Evolutionary conservation across 1,140 invertebrate genomes (phyloP), one percentile per base, ranked within the genome.

Genomic region (Drosophila ambigua): DNA sequence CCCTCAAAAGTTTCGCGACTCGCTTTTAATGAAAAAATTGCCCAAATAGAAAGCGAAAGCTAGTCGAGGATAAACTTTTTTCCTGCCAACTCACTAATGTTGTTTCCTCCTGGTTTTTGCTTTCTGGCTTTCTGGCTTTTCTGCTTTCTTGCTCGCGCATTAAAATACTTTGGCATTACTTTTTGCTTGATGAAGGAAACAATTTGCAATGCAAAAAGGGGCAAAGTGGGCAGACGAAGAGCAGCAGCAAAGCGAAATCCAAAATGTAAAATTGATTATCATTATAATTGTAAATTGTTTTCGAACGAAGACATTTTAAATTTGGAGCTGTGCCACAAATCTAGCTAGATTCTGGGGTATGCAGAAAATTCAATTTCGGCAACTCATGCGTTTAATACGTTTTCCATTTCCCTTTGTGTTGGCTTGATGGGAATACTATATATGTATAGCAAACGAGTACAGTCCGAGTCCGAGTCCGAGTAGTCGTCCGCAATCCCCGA

Each of bases 231-330:
- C 20, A 20, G 20, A 20, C 20, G 11, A 26, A 46, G 28, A 41
- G 23, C 9, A 35, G 5, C 1, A 20, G 6, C 9, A 35, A 48
- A 50, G 58, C 50, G 48, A 77, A 82, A 74, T 67, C 44, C 68
- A 62, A 79, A 82, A 74, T 67, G 46, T 72, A 62, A 79, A 87
- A 82, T 87, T 88, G 79, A 88, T 87, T 87, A 76, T 75, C 85
- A 88, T 87, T 88, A 82, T 88, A 87, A 88, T 87, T 87, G 82
- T 79, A 82, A 87, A 87, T 87, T 87, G 82, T 69, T 88, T 65
- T 45, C 31, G 53, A 62, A 54, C 61, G 65, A 62, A 65, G 79
- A 77, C 60, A 52, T 53, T 46, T 28, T 11, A 57, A 52, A 61
- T 59, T 35, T 53, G 11, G 35, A 39, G 35, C 13, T 13, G 66